These are phyloP conservation scores for Liasis olivaceus DNA, from an alignment of 2,797 vertebrate species.

Conservation along the genomic window DNA sequence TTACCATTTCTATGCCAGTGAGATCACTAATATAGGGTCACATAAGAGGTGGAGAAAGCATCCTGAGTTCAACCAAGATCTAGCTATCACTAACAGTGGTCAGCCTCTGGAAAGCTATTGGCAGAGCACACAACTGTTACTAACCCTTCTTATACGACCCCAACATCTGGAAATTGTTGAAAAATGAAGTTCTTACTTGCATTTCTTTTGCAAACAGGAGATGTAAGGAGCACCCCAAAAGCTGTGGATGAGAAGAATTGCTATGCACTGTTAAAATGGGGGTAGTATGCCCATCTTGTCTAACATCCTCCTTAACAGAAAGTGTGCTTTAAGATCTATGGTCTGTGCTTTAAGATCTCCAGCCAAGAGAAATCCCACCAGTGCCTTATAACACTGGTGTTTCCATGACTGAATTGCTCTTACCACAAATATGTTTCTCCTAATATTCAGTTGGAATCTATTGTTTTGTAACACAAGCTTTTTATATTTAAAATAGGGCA, in stretches of 20 bases:
- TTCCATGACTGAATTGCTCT: neutral
- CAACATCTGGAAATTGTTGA: neutral
- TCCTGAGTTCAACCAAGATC: neutral
- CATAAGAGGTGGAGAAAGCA: neutral
- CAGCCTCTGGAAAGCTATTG: neutral
- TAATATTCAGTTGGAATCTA: neutral
- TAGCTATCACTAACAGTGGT: neutral
- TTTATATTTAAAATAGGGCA: neutral
- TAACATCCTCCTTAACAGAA: neutral
- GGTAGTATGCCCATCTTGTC: neutral
- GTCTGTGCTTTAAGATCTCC: neutral
- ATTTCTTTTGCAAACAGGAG: neutral
- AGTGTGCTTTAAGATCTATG: neutral
- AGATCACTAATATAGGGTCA: no score
- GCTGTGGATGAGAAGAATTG: neutral
- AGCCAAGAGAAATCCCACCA: neutral
- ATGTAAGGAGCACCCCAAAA: neutral
- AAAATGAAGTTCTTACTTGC: neutral
- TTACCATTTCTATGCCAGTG: neutral
- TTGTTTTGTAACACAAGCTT: neutral
- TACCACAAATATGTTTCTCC: neutral
- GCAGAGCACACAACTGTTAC: neutral
- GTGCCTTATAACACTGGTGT: neutral
- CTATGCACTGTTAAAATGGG: neutral
- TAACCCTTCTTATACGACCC: neutral